Conservation (phyloP, 2,113 vertebrate genomes). For the Phocoena phocoena region DNA sequence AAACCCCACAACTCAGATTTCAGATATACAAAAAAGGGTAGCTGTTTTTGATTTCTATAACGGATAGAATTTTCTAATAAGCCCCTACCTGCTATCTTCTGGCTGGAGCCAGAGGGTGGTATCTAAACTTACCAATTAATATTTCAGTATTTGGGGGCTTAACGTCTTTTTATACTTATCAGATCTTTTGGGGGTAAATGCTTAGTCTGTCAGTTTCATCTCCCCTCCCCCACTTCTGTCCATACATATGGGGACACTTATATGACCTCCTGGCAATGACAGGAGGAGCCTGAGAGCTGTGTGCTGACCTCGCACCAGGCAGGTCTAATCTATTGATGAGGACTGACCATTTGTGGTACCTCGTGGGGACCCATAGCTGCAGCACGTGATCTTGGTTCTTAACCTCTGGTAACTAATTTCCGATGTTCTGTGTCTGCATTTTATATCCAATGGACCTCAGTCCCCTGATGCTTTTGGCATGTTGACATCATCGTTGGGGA, state of each 20-base stretch:
- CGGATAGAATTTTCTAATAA: background rate
- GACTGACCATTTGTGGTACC: background rate
- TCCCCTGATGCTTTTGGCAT: background rate
- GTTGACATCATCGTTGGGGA: background rate
- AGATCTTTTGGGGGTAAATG: background rate
- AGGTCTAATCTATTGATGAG: background rate
- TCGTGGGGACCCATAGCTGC: background rate
- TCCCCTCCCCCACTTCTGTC: background rate
- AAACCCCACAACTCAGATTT: background rate
- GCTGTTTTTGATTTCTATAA: background rate
- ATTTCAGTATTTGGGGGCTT: background rate
- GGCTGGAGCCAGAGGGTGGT: background rate
- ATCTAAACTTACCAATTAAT: background rate
- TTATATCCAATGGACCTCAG: background rate
- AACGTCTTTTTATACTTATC: background rate
- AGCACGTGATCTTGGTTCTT: background rate
- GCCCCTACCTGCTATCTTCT: background rate
- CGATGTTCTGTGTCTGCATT: background rate
- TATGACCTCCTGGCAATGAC: background rate
- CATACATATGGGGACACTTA: rapidly evolving
- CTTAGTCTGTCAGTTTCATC: background rate
- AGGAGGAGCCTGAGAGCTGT: background rate
- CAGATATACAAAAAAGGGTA: background rate
- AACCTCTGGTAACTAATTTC: background rate
- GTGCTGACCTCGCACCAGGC: background rate